Base-by-base conservation (phyloP, 2,113 vertebrate species). In the Xenopus laevis region DNA sequence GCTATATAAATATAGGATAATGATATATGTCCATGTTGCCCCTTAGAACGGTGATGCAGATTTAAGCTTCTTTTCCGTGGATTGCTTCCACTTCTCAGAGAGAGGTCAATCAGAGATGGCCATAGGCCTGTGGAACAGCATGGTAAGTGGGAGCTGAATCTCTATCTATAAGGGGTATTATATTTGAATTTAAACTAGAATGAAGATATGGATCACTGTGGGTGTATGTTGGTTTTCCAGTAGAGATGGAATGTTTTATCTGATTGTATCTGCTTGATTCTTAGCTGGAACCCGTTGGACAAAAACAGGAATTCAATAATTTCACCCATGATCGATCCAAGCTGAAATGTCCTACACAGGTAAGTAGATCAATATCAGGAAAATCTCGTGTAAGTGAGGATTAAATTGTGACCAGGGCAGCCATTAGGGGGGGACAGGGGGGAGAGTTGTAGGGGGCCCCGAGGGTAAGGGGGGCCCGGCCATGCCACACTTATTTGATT, bases 1-100 rank as follows among this genome's bases (percentile, higher is more conserved):
- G 23, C 23, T 27, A 27, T 27, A 27, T 40, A 40, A 40, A 40
- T 40, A 40, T 7, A 40, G 33, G 33, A 7, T 9, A 40, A 40
- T 40, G 8, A 40, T 40, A 40, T 40, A 40, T 40, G 33, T 40
- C 33, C 33, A 6, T 40, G 1, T 40, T 9, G 5, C 33, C 33
- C 33, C 33, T 40, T 9, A 40, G 33, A 40, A 40, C 33, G 33
- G 33, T 9, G 33, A 40, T 40, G 17, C 21, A 84, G 88, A 23
- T 94, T 97, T 83, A 78, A 91, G 84, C 65, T 96, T 90, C 89
- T 97, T 98, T 84, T 92, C 95, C 0, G 79, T 82, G 66, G 94
- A 98, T 84, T 98, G 96, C 83, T 91, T 95, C 82, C 93, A 98
- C 86, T 95, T 98, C 87, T 92, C 86, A 60, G 92, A 86, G 27